Percentiles rank a stretch among this genome's conserved stretches.
Evolutionary conservation across 2,113 vertebrate genomes (phyloP).

Genomic region (Bucco capensis): DNA sequence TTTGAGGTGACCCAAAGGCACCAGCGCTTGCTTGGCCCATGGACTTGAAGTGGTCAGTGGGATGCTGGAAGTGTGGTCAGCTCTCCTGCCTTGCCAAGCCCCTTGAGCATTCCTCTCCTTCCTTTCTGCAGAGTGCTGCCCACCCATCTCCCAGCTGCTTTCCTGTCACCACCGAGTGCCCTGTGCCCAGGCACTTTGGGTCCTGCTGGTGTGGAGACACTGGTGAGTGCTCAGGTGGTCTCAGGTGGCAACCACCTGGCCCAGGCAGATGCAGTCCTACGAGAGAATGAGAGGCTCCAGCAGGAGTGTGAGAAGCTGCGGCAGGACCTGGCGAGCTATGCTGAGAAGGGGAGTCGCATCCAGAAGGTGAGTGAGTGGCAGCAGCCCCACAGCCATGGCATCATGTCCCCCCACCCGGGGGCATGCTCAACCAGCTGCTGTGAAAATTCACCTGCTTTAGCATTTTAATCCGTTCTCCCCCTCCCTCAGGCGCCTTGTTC

Average conservation of each 20-base stretch:
- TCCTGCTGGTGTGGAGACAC: constrained; percentile 71
- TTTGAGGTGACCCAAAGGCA: accelerated
- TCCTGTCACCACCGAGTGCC: constrained; percentile 59
- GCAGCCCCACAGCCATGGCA: accelerated
- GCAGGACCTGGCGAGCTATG: constrained; percentile 80
- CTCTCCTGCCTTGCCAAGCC: neutral
- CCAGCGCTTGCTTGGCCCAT: accelerated
- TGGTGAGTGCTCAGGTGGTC: constrained; percentile 50
- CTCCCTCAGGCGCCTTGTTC: neutral
- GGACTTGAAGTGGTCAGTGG: accelerated
- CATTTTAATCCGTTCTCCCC: neutral
- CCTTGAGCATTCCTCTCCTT: neutral
- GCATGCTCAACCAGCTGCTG: constrained; percentile 21
- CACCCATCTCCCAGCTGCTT: constrained; percentile 69
- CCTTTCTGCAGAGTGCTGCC: constrained; percentile 77
- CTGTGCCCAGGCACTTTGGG: constrained; percentile 68
- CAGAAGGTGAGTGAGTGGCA: constrained; percentile 81
- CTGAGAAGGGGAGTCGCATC: constrained; percentile 82
- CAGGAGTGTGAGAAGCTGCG: constrained; percentile 75
- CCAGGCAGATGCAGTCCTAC: constrained; percentile 76
- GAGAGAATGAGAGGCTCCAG: constrained; percentile 86
- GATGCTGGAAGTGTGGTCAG: accelerated
- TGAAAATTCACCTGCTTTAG: constrained; percentile 8
- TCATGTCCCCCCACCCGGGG: accelerated
- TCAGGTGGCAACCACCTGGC: constrained; percentile 68